phyloP scores from a whole-genome alignment of 2,113 vertebrate genomes.

The Tychaedon coryphoeus region DNA sequence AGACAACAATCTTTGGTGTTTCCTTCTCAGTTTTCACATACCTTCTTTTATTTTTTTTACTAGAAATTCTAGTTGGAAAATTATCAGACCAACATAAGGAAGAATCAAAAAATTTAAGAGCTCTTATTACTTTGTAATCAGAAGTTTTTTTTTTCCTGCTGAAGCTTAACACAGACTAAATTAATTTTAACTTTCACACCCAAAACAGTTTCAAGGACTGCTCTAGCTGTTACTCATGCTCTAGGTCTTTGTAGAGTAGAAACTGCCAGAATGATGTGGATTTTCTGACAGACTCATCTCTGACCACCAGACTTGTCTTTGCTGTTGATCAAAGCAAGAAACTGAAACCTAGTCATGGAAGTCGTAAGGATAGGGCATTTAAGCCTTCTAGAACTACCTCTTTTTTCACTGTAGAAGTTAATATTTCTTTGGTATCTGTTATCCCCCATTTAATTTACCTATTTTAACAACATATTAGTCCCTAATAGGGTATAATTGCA shows the following conservation, averaged over 20 bases:
- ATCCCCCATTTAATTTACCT: background rate
- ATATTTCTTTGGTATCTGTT: background rate
- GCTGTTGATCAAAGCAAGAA: constrained; percentile 27
- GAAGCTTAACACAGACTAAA: background rate
- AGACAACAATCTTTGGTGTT: background rate
- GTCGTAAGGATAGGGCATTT: background rate
- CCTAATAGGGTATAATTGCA: constrained; percentile 20
- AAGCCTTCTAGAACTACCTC: background rate
- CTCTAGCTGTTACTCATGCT: background rate
- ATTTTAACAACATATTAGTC: constrained; percentile 29
- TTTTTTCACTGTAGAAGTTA: background rate
- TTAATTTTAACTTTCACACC: background rate
- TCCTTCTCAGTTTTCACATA: background rate
- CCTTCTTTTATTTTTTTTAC: background rate
- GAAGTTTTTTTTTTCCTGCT: background rate
- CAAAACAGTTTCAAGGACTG: background rate
- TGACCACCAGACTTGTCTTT: background rate
- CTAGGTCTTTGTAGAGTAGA: background rate
- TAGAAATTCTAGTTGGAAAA: background rate
- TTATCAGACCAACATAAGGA: background rate
- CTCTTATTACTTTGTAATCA: background rate
- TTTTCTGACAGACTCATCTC: background rate
- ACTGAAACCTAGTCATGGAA: background rate
- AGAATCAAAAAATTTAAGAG: background rate
- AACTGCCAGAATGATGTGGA: background rate